These are phyloP conservation scores for Centropus bengalensis DNA, from an alignment of 2,113 vertebrate genomes.

Conservation along the genomic window DNA sequence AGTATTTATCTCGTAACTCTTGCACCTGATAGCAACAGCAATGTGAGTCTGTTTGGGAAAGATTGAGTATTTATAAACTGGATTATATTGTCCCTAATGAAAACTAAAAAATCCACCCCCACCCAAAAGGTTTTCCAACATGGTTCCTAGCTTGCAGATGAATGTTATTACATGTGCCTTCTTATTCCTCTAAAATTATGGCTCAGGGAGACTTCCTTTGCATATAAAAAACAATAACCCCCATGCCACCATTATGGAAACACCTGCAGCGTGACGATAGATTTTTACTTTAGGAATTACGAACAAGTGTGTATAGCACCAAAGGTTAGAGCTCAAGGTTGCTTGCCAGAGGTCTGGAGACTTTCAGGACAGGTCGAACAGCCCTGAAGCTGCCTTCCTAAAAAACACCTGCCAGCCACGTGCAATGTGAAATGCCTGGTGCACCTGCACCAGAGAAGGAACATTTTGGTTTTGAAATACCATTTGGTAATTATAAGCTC, in stretches of 20 bases:
- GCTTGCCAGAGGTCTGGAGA: not conserved
- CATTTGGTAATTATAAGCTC: not conserved
- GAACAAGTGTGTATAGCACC: not conserved
- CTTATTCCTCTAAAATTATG: not conserved
- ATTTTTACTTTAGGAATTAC: not conserved
- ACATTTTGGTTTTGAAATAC: not conserved
- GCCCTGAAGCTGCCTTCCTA: not conserved
- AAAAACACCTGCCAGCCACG: not conserved
- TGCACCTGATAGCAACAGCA: not conserved
- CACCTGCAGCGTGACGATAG: not conserved
- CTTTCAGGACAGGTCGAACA: not conserved
- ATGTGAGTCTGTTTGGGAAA: not conserved
- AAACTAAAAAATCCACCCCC: not conserved
- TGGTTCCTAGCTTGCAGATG: not conserved
- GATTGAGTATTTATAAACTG: not conserved
- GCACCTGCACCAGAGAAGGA: fast-evolving
- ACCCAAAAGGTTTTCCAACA: not conserved
- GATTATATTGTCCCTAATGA: not conserved
- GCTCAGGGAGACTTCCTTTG: not conserved
- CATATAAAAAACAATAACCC: not conserved
- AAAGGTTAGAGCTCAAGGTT: not conserved
- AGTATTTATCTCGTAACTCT: not conserved
- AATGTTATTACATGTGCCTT: not conserved
- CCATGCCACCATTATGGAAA: not conserved
- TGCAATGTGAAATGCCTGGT: not conserved